Evolutionary conservation across 2,888 invertebrate species (phyloP), one percentile per base, ranked within the genome.

Genomic region (Trissolcus japonicus): DNA sequence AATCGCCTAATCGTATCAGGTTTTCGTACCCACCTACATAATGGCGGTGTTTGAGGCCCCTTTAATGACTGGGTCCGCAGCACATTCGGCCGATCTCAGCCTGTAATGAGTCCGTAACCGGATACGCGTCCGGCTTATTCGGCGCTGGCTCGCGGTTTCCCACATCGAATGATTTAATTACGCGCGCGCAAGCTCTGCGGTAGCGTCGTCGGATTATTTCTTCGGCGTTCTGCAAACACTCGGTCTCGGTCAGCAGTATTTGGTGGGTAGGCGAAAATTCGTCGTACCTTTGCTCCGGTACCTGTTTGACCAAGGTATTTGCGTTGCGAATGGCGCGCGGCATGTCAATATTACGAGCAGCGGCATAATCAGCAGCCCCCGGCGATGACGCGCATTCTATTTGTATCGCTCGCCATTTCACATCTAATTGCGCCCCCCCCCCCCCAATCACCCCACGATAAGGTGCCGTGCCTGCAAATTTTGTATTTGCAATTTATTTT

Each of bases 261-360:
- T 11, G 35, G 11, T 35, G 35, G 7, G 25, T 2, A 35, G 35
- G 35, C 35, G 35, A 11, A n/a, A 35, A 35, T 84, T 84, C 84
- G 84, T 84, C 83, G 83, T 83, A 79, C 79, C n/a, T 78, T 19
- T 6, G 16, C 76, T 84, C 19, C 19, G 84, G 79, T 79, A 73
- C 79, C 80, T 66, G 72, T 59, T 57, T 57, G 46, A 63, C 63
- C 82, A 80, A 83, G 84, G 85, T 83, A 87, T 87, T 87, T 86
- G 86, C 86, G 86, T 86, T 85, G 85, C 86, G 86, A 86, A 86
- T 86, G 83, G 80, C 80, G 79, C 82, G 74, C 79, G 76, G 80
- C 80, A 82, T 80, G 83, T 82, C 84, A 83, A 85, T 85, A 84
- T 84, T 82, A 84, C 81, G 80, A 57, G 50, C 57, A 6, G 1